phyloP scores from a whole-genome alignment of 2,113 vertebrate species.

The Nycticebus coucang region DNA sequence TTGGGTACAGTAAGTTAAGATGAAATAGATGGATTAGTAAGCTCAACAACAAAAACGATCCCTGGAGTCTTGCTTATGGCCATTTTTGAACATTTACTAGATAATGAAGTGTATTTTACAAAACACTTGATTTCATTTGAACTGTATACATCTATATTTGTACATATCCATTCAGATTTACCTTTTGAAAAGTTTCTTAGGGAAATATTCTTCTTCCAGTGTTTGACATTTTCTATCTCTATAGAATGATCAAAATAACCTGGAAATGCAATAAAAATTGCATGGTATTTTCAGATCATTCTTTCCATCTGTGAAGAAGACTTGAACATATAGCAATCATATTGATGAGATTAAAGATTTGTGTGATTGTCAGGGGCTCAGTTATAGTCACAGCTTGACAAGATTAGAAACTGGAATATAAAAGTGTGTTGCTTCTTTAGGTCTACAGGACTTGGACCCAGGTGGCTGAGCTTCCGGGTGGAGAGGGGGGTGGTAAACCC shows the following conservation, averaged over 20 bases:
- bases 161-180: neutral
- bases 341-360: neutral
- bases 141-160: neutral
- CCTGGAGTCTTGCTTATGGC: neutral
- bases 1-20: neutral
- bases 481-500: neutral
- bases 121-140: neutral
- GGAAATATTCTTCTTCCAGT: neutral
- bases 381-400: neutral
- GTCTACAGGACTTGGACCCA: neutral
- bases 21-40: neutral
- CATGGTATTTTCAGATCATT: neutral
- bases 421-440: neutral
- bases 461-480: fast-evolving
- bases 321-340: too few relatives aligned
- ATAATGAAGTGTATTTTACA: neutral
- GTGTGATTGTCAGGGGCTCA: neutral
- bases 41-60: neutral
- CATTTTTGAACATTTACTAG: neutral
- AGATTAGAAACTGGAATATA: neutral
- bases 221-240: neutral
- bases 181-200: neutral
- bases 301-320: neutral
- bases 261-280: neutral
- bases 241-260: neutral